phyloP scores from a whole-genome alignment of 2,888 invertebrate genomes.

The Calliopum simillimum region DNA sequence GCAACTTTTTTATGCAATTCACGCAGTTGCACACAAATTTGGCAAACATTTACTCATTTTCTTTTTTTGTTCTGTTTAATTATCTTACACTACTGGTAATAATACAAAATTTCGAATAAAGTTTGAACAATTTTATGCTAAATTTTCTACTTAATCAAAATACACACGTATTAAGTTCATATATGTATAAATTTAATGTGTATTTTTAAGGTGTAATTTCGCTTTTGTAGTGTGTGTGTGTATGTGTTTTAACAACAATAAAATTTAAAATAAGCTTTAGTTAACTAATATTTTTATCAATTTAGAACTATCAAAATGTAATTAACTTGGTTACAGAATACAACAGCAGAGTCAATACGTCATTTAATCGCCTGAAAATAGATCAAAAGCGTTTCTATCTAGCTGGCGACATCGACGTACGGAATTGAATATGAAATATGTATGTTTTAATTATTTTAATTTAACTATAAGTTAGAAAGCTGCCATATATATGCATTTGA shows the following conservation, averaged over 20 bases:
- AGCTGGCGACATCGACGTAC: slow-evolving; percentile 1
- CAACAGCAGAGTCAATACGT: slow-evolving; percentile 41
- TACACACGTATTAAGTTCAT: background rate
- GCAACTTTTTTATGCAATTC: slow-evolving; percentile 11
- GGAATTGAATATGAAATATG: slow-evolving; percentile 11
- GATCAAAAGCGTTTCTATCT: slow-evolving; percentile 21
- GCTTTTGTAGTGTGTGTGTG: slow-evolving; percentile 7
- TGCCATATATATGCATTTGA: slow-evolving; percentile 35
- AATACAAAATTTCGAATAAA: slow-evolving; percentile 24
- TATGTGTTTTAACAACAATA: slow-evolving; percentile 16
- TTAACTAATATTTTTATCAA: slow-evolving; percentile 15
- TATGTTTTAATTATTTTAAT: slow-evolving; percentile 29
- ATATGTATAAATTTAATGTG: background rate
- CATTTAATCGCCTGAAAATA: background rate
- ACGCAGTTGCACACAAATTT: slow-evolving; percentile 18
- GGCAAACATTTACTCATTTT: slow-evolving; percentile 19
- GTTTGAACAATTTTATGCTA: slow-evolving; percentile 16
- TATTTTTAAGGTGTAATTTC: slow-evolving; percentile 3
- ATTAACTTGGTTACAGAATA: slow-evolving; percentile 47
- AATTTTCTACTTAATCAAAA: slow-evolving; percentile 26
- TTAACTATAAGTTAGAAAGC: slow-evolving; percentile 38
- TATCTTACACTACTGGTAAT: slow-evolving; percentile 23
- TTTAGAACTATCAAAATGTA: slow-evolving; percentile 40
- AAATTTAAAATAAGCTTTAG: slow-evolving; percentile 18
- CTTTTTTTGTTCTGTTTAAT: background rate